Conservation (phyloP, 2,888 invertebrate species). For the Laothoe populi region DNA sequence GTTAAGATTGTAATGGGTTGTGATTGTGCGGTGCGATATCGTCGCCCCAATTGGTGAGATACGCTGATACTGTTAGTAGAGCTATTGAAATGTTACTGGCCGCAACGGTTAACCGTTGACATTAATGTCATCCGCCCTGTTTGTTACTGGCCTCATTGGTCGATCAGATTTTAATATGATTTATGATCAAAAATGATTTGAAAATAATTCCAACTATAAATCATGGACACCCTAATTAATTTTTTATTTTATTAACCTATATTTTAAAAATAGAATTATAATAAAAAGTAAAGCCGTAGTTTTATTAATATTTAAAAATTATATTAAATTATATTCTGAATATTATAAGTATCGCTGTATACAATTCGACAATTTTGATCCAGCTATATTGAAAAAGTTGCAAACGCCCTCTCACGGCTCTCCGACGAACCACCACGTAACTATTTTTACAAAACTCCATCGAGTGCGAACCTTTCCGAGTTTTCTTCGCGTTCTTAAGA, state of each 20-base stretch:
- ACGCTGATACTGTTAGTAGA: constrained; percentile 57
- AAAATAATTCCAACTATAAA: no score
- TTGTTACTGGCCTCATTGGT: neutral
- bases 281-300: neutral
- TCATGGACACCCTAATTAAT: no score
- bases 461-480: constrained; percentile 79
- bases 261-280: no score
- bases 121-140: neutral
- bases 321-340: neutral
- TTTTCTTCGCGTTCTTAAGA: constrained; percentile 82
- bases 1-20: constrained; percentile 80
- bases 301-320: neutral
- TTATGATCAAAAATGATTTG: neutral
- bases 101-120: constrained; percentile 4
- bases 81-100: constrained; percentile 50
- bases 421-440: constrained; percentile 56
- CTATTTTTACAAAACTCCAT: constrained; percentile 77
- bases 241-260: no score
- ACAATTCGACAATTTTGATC: neutral
- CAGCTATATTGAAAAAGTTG: neutral
- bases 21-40: constrained; percentile 49
- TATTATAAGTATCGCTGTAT: no score
- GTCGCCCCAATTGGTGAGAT: constrained; percentile 25
- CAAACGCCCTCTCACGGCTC: constrained; percentile 69
- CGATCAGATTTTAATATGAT: no score